Conservation (phyloP, 2,113 vertebrate genomes). For the Abramis brama region DNA sequence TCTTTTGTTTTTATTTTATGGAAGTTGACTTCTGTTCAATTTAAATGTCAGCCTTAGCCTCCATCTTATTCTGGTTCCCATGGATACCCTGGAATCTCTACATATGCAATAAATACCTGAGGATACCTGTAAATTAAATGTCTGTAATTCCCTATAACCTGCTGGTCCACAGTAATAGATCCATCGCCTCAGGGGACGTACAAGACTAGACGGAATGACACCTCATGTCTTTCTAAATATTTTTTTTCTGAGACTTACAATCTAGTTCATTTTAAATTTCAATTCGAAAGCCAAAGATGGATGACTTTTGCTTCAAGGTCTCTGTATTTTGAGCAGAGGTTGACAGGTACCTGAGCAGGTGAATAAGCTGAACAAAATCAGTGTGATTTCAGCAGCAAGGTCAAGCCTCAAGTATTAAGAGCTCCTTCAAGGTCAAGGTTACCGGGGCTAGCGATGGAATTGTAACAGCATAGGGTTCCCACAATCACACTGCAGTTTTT, state of each 20-base stretch:
- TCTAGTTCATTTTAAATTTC: conserved; percentile 1
- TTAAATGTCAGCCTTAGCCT: neutral
- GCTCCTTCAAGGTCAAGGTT: conserved; percentile 2
- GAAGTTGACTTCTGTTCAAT: conserved; percentile 6
- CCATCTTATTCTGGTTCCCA: conserved; percentile 26
- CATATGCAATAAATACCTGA: neutral
- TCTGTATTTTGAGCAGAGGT: neutral
- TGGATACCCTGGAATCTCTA: conserved; percentile 23
- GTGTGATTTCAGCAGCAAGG: neutral
- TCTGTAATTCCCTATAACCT: conserved; percentile 5
- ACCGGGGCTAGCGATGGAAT: neutral
- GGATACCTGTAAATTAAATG: conserved; percentile 23
- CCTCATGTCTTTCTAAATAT: neutral
- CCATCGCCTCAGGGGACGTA: neutral
- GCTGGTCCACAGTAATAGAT: neutral
- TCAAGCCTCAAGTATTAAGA: neutral
- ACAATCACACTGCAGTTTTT: neutral
- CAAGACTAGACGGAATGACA: neutral
- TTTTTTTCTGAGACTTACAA: neutral
- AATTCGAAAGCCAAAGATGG: neutral
- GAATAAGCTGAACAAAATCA: neutral
- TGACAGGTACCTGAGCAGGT: conserved; percentile 8
- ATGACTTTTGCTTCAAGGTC: conserved; percentile 1
- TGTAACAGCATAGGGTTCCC: neutral
- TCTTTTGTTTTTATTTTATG: conserved; percentile 6